phyloP scores from a whole-genome alignment of 1,140 invertebrate genomes.

The Heliothis virescens region DNA sequence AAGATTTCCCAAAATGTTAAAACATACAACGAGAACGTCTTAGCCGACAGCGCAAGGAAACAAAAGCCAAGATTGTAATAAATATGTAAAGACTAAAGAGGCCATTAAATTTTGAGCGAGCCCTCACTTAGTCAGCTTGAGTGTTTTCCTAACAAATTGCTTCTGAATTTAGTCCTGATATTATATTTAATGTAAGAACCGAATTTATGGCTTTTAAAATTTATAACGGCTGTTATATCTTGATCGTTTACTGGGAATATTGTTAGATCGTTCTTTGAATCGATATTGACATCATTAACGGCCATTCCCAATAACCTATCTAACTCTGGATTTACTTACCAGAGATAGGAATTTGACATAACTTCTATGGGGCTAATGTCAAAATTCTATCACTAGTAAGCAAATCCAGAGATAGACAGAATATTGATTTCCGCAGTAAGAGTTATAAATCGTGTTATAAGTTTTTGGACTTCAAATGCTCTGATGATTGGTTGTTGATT shows the following conservation, averaged over 20 bases:
- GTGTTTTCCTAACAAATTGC: slow-evolving; percentile 46
- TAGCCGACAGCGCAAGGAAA: neutral
- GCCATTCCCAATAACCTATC: too few relatives aligned
- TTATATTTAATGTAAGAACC: slow-evolving; percentile 35
- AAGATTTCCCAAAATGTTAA: too few relatives aligned
- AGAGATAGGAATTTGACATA: too few relatives aligned
- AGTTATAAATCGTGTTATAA: neutral
- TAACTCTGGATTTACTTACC: too few relatives aligned
- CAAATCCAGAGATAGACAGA: too few relatives aligned
- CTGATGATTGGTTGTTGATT: neutral
- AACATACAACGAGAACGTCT: neutral
- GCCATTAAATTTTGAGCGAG: slow-evolving; percentile 35
- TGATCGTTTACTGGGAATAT: neutral
- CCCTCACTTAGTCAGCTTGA: slow-evolving; percentile 15
- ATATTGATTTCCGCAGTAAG: too few relatives aligned
- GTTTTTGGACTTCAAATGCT: neutral
- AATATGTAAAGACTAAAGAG: slow-evolving; percentile 28
- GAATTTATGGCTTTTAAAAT: slow-evolving; percentile 27
- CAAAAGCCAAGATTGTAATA: slow-evolving; percentile 17
- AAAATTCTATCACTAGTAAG: too few relatives aligned
- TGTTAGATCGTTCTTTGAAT: neutral
- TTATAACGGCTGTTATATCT: slow-evolving; percentile 17
- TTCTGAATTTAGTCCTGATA: slow-evolving; percentile 32
- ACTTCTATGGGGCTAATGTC: too few relatives aligned
- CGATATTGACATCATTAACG: neutral